Base-by-base conservation (phyloP, 2,888 invertebrate species). In the Leptogaster cylindrica region DNA sequence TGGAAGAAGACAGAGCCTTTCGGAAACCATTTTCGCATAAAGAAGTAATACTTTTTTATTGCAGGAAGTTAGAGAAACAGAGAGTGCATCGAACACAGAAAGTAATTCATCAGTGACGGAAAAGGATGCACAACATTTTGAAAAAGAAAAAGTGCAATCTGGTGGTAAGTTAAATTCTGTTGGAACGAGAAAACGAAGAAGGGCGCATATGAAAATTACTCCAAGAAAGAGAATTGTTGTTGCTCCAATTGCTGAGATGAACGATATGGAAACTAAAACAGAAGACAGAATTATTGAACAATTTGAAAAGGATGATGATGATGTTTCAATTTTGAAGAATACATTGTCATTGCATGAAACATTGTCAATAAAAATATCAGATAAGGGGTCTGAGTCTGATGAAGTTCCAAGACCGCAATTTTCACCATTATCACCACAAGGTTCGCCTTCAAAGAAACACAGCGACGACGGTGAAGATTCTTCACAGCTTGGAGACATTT, bases 131-230 rank as follows among this genome's bases (percentile, higher is more conserved):
- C 20, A 36, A 20, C 33, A 36, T 12, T n/a, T 3, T 5, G 6
- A 5, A 55, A 12, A 20, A 2, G 28, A 55, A n/a, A n/a, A n/a
- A n/a, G n/a, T n/a, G n/a, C n/a, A n/a, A n/a, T n/a, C n/a, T n/a
- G n/a, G n/a, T n/a, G n/a, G n/a, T n/a, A n/a, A n/a, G n/a, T n/a
- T n/a, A n/a, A n/a, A n/a, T n/a, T n/a, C n/a, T n/a, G 18, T 48
- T 14, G 33, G 33, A 10, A 44, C 64, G 10, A 72, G 71, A 55
- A 71, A 73, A 66, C 70, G 55, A n/a, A 55, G 73, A 10, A 73
- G 75, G 18, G 70, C 71, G 0, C 73, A 73, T 46, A 71, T 75
- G 66, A 76, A 75, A 73, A 70, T 73, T 14, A 74, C 74, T 25
- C 75, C 75, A 12, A 72, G 75, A 6, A 75, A 74, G 55, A 71